phyloP scores from a whole-genome alignment of 2,113 vertebrate genomes.

The Boulengeromyrus knoepffleri region DNA sequence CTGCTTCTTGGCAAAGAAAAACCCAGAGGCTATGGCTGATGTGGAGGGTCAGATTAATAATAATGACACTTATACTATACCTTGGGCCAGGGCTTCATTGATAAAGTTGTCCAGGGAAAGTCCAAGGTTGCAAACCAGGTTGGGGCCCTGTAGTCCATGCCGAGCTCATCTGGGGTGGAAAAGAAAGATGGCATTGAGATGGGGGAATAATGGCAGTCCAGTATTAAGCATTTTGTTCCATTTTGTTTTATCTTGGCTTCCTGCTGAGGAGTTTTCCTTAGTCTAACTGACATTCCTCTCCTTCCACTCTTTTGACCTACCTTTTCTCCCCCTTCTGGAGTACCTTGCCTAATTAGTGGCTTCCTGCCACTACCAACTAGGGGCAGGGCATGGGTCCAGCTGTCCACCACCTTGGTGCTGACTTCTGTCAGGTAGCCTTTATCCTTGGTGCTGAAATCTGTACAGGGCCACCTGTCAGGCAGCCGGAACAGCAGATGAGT shows the following conservation, averaged over 20 bases:
- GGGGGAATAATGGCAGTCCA: not conserved
- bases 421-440: not conserved
- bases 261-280: not conserved
- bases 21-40: not conserved
- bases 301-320: not conserved
- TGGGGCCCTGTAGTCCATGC: not conserved
- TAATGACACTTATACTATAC: not conserved
- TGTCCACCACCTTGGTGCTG: not conserved
- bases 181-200: not conserved
- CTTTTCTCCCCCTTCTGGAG: not conserved
- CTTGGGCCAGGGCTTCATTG: not conserved
- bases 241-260: not conserved
- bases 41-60: not conserved
- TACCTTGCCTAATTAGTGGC: not conserved
- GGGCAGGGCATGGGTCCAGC: not conserved
- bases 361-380: not conserved
- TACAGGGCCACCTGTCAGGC: not conserved
- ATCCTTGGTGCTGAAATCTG: not conserved
- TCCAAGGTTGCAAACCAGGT: not conserved
- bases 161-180: not conserved
- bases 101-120: not conserved
- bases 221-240: not conserved
- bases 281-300: not conserved
- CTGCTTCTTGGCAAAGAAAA: not conserved
- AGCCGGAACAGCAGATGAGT: not conserved